A percentile compares a stretch with the other conserved stretches of the same genome.
These are phyloP conservation scores for Cenopis cana DNA, from an alignment of 2,888 invertebrate genomes.

Conservation along the genomic window DNA sequence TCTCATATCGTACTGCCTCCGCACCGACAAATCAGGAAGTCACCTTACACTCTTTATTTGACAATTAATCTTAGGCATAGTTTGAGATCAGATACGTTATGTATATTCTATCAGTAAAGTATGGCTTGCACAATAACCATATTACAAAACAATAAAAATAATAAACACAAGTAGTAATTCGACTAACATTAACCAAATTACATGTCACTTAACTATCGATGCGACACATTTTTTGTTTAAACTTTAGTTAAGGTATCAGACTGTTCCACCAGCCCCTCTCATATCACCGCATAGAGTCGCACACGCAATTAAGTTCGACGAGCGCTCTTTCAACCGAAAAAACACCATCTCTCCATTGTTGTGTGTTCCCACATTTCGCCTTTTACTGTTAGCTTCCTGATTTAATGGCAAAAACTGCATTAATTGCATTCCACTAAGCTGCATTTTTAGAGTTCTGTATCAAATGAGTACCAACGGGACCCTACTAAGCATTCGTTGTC, in stretches of 20 bases:
- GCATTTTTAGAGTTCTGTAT: constrained; percentile 36
- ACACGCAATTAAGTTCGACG: constrained; percentile 79
- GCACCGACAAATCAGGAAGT: too few species aligned
- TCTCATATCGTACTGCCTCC: too few species aligned
- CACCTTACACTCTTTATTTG: too few species aligned
- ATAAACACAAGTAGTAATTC: too few species aligned
- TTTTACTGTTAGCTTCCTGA: constrained; percentile 80
- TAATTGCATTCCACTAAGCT: constrained; percentile 76
- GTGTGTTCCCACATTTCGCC: constrained; percentile 82
- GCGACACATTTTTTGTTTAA: neutral
- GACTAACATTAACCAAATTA: neutral
- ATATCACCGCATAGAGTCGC: constrained; percentile 68
- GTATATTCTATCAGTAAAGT: too few species aligned
- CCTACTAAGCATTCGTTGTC: too few species aligned
- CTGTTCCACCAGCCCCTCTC: constrained; percentile 54
- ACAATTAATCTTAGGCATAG: too few species aligned
- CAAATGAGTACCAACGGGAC: too few species aligned
- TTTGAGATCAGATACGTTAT: too few species aligned
- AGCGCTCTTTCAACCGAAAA: constrained; percentile 82
- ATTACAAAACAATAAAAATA: too few species aligned
- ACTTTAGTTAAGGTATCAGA: constrained; percentile 43
- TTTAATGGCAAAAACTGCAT: constrained; percentile 74
- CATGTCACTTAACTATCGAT: neutral
- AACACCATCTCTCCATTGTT: constrained; percentile 81
- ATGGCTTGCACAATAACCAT: too few species aligned